Conservation (phyloP, 1,140 invertebrate species). For the Drosophila subobscura region DNA sequence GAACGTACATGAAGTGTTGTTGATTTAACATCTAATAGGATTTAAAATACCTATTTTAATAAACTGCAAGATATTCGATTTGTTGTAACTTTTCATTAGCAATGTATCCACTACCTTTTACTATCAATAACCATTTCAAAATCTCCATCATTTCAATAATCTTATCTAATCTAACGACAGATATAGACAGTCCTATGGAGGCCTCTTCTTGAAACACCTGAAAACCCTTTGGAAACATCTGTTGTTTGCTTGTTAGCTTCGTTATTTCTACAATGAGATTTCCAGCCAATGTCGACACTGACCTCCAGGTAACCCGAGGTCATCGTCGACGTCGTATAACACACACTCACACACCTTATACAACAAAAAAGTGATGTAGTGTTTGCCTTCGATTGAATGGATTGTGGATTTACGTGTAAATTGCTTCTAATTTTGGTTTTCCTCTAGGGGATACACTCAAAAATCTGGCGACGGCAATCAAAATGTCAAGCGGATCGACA, state of each 20-base stretch:
- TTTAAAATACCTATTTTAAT: too few species aligned
- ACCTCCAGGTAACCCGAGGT: conserved; percentile 63
- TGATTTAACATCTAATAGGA: too few species aligned
- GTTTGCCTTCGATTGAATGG: conserved; percentile 52
- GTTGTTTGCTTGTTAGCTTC: conserved; percentile 35
- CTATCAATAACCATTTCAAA: too few species aligned
- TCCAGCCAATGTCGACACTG: conserved; percentile 50
- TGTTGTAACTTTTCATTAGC: too few species aligned
- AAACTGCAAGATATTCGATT: too few species aligned
- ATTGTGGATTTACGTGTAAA: conserved; percentile 62
- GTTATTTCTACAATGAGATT: conserved; percentile 18
- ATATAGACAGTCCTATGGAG: too few species aligned
- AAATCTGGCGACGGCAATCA: conserved; percentile 61
- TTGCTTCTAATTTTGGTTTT: conserved; percentile 59
- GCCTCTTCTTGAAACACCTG: neutral
- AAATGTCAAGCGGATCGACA: conserved; percentile 63
- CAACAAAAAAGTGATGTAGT: conserved; percentile 5
- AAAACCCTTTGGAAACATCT: conserved; percentile 40
- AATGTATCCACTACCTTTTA: too few species aligned
- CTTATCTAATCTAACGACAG: too few species aligned
- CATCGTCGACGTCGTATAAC: neutral
- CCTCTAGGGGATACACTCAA: conserved; percentile 11
- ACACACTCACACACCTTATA: conserved; percentile 17
- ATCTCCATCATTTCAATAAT: too few species aligned
- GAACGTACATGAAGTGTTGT: too few species aligned